A percentile compares a stretch with the other conserved stretches of the same genome.
phyloP scores from a whole-genome alignment of 2,113 vertebrate species.

The Sapajus apella region DNA sequence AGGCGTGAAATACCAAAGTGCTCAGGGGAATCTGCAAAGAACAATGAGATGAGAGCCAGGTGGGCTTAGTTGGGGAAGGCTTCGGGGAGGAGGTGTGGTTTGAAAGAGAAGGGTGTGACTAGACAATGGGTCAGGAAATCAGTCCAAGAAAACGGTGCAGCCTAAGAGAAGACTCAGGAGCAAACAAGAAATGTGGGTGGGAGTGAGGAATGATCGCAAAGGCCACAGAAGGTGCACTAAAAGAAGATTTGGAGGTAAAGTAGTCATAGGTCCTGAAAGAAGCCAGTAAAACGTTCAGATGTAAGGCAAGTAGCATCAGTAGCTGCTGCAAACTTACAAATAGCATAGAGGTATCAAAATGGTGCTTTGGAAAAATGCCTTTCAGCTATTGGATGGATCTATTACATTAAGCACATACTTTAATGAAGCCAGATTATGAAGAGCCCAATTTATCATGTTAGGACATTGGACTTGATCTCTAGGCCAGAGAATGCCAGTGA shows the following conservation, averaged over 20 bases:
- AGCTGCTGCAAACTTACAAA: not conserved
- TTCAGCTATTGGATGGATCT: not conserved
- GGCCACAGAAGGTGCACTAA: not conserved
- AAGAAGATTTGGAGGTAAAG: slow-evolving; percentile 8
- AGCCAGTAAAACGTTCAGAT: not conserved
- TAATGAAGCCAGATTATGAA: not conserved
- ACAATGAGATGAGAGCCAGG: slow-evolving; percentile 54
- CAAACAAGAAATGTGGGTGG: slow-evolving; percentile 61
- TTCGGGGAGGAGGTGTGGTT: slow-evolving; percentile 66
- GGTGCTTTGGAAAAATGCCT: not conserved
- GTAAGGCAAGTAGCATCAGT: not conserved
- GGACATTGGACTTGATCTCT: slow-evolving; percentile 11
- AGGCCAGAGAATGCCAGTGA: not conserved
- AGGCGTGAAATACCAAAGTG: slow-evolving; percentile 58
- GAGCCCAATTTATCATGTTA: not conserved
- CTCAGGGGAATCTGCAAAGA: slow-evolving; percentile 50
- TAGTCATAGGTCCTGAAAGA: slow-evolving; percentile 14
- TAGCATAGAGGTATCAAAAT: not conserved
- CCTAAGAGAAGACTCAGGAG: slow-evolving; percentile 52
- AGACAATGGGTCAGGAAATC: slow-evolving; percentile 54
- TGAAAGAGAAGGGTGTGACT: slow-evolving; percentile 61
- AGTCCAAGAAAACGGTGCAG: slow-evolving; percentile 19
- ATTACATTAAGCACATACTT: not conserved
- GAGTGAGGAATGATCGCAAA: slow-evolving; percentile 30
- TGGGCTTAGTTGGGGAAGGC: slow-evolving; percentile 58